Base-by-base conservation (phyloP, 2,113 vertebrate genomes). In the Girardinichthys multiradiatus region DNA sequence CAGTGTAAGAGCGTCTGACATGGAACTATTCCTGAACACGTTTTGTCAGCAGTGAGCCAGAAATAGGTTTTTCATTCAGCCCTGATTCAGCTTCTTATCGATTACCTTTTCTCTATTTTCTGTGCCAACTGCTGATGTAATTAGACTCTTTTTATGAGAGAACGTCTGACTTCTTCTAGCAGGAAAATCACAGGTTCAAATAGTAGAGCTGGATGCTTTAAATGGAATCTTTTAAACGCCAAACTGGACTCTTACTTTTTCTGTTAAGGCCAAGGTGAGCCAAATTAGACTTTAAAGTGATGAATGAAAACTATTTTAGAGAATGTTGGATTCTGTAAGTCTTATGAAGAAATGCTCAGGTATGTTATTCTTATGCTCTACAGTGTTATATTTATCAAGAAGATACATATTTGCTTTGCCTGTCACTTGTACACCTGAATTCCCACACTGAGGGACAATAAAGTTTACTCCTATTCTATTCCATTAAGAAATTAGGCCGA, bases 81-180 rank as follows among this genome's bases (percentile, higher is more conserved):
- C 79, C 58, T 66, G 70, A 64, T 76, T 75, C 57, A 76, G 51
- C 19, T 57, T 29, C 0, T 74, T 35, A 85, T 76, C 68, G 71
- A 30, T 74, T 68, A 79, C 37, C 2, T 2, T 58, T 26, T 57
- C 39, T 74, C 48, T 70, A 14, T 63, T 70, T 70, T 45, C 12
- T n/a, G 31, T 70, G 68, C 65, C 51, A 73, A 64, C 57, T 81
- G 77, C 79, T 83, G 70, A 83, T 76, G 69, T 79, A 67, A 78
- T 30, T 64, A 65, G 39, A 59, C 51, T 31, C 2, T 60, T 65
- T 31, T 30, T 27, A 70, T 10, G 14, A 15, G 30, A 66, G 27
- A 31, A 17, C 15, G 58, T 70, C 59, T 51, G 58, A 33, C 31
- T 74, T 26, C 19, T 57, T 12, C 39, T 26, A 9, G 8, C 0